These are phyloP conservation scores for Actinia equina DNA, from an alignment of 64 coral and sea anemone genomes.

Conservation along the genomic window DNA sequence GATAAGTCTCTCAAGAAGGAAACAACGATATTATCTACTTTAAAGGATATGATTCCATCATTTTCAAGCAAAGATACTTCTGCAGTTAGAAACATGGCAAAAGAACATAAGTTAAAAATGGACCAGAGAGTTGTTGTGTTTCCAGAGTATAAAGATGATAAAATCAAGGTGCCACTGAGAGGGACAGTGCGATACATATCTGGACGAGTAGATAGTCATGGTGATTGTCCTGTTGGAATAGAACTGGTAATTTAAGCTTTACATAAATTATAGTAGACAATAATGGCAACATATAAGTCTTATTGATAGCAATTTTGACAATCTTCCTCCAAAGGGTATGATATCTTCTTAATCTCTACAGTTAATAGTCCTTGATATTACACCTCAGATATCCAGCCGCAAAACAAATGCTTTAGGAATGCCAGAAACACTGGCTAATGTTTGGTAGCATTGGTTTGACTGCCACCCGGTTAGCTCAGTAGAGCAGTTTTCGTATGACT, in stretches of 20 bases:
- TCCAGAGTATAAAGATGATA: not conserved
- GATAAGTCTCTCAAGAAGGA: not conserved
- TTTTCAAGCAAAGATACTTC: not conserved
- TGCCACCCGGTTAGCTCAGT: no score
- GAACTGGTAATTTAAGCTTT: conserved; percentile 34
- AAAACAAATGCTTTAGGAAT: no score
- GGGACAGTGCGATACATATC: conserved; percentile 44
- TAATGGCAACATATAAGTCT: no score
- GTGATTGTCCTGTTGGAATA: conserved; percentile 21
- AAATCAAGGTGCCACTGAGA: not conserved
- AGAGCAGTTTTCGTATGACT: no score
- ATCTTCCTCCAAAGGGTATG: no score
- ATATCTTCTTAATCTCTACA: no score
- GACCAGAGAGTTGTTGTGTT: conserved; percentile 42
- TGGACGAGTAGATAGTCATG: not conserved
- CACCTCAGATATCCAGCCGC: no score
- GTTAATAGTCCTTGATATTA: no score
- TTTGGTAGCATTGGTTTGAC: no score
- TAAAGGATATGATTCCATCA: conserved; percentile 6
- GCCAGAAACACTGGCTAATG: no score
- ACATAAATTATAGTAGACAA: no score
- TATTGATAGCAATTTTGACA: no score
- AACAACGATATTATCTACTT: not conserved
- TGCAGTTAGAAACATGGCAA: not conserved
- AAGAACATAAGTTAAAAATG: conserved; percentile 22